Conservation (phyloP, 2,888 invertebrate genomes). For the Alviniconcha strummeri region DNA sequence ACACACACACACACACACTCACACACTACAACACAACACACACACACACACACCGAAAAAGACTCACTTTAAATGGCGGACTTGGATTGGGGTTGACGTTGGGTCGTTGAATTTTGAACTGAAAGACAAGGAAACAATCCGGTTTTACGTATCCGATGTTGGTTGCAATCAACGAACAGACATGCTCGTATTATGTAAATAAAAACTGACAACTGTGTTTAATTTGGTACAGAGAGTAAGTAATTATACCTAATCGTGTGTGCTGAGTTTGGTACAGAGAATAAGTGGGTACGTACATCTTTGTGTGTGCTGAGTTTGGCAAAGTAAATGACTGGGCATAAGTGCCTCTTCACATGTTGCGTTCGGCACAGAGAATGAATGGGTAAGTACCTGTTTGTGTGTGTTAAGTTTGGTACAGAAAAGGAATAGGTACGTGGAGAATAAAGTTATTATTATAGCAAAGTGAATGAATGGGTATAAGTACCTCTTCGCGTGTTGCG, state of each 20-base stretch:
- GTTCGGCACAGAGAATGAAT: background rate
- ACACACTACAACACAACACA: too few relatives aligned
- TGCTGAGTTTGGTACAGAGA: background rate
- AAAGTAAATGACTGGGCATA: background rate
- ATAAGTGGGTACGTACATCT: background rate
- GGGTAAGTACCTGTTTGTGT: background rate
- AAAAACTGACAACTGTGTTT: background rate
- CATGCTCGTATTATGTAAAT: background rate
- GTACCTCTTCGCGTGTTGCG: too few relatives aligned
- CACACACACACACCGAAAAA: too few relatives aligned
- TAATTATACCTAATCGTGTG: background rate
- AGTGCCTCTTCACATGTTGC: too few relatives aligned
- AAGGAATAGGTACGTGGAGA: background rate
- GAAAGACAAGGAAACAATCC: background rate
- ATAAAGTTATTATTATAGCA: too few relatives aligned
- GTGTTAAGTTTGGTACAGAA: conserved; percentile 8
- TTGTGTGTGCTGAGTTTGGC: background rate
- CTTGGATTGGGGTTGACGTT: conserved; percentile 2
- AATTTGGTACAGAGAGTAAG: too few relatives aligned
- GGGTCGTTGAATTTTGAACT: conserved; percentile 26
- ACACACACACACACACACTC: too few relatives aligned
- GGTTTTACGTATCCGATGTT: background rate
- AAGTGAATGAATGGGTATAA: background rate
- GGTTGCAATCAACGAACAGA: background rate
- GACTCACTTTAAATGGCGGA: conserved; percentile 5